Percentiles rank a stretch among this genome's conserved stretches.
Evolutionary conservation across 2,888 invertebrate species (phyloP).

Genomic region (Dynastes grantii): DNA sequence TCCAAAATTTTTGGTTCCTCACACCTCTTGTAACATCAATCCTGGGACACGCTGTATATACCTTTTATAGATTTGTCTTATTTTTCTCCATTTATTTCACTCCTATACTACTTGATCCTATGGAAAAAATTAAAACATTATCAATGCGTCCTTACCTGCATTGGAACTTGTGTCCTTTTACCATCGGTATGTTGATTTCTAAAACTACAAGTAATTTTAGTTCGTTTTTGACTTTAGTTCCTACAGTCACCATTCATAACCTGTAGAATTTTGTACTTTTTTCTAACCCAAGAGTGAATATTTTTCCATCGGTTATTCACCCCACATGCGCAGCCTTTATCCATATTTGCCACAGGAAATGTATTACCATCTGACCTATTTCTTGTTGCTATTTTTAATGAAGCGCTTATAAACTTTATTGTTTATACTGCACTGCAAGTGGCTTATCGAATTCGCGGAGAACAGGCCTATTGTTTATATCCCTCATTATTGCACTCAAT

Average conservation of each 20-base stretch:
- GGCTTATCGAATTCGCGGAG: slow-evolving; percentile 19
- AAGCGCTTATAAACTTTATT: slow-evolving; percentile 8
- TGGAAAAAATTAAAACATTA: too few relatives aligned
- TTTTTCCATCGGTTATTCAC: slow-evolving; percentile 38
- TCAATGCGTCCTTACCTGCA: too few relatives aligned
- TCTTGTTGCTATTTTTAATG: slow-evolving; percentile 44
- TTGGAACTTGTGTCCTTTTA: too few relatives aligned
- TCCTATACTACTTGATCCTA: too few relatives aligned
- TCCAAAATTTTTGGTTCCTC: too few relatives aligned
- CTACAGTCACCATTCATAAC: neutral
- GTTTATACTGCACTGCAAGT: slow-evolving; percentile 17
- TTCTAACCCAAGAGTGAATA: neutral
- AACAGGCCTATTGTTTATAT: slow-evolving; percentile 16
- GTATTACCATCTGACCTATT: slow-evolving; percentile 39
- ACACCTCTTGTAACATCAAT: too few relatives aligned
- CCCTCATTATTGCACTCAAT: neutral
- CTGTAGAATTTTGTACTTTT: neutral
- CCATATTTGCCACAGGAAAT: slow-evolving; percentile 31
- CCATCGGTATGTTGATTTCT: too few relatives aligned
- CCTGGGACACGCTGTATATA: too few relatives aligned
- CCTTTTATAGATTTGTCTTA: too few relatives aligned
- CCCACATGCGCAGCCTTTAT: slow-evolving; percentile 19
- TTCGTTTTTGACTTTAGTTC: too few relatives aligned
- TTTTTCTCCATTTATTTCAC: too few relatives aligned
- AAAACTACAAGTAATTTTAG: too few relatives aligned